A percentile compares a stretch with the other conserved stretches of the same genome.
These are phyloP conservation scores for Sebastes trivittatus DNA, from an alignment of 2,797 vertebrate genomes.

Conservation along the genomic window DNA sequence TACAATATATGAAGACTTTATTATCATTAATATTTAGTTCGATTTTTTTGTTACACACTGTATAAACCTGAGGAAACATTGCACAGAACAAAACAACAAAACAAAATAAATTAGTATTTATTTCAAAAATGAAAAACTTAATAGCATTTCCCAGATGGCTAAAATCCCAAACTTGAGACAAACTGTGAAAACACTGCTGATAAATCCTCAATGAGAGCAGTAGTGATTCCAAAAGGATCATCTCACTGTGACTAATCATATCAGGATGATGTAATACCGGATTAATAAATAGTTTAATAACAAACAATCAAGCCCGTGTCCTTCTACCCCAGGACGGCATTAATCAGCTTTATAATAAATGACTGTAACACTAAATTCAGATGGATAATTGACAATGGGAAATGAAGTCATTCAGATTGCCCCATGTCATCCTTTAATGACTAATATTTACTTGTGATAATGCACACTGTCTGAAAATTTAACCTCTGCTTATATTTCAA, in stretches of 20 bases:
- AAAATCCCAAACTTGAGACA: background rate
- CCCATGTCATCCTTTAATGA: background rate
- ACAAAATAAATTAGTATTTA: background rate
- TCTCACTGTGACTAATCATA: background rate
- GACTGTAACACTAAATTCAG: background rate
- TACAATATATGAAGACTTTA: background rate
- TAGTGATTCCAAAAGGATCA: background rate
- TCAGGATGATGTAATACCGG: background rate
- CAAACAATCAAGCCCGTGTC: background rate
- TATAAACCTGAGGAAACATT: constrained; percentile 35
- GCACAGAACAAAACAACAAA: constrained; percentile 7
- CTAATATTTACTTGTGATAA: background rate
- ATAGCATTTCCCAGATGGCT: background rate
- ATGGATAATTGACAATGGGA: background rate
- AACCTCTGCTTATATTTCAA: background rate
- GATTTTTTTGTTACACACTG: background rate
- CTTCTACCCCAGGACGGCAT: background rate
- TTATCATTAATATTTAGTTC: background rate
- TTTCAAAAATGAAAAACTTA: background rate
- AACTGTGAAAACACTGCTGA: background rate
- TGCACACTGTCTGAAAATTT: background rate
- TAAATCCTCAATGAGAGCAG: background rate
- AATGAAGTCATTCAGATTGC: background rate
- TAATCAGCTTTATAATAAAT: background rate
- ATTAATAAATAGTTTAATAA: background rate